Base-by-base conservation (phyloP, 2,888 invertebrate species). In the Gastracanthus pulcherrimus region DNA sequence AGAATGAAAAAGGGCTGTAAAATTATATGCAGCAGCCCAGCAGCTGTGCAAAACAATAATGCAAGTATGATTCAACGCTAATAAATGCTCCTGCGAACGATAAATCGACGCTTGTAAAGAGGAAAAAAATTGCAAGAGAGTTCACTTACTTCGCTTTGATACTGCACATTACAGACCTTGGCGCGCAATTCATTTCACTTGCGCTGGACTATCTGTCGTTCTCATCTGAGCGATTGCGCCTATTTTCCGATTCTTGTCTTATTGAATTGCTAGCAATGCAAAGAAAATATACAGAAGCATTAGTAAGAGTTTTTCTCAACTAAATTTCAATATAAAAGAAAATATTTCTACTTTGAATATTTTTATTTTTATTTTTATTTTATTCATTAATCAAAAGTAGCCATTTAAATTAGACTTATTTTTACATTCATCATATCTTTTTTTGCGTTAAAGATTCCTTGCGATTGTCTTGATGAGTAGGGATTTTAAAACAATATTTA, bases 231-330 rank as follows among this genome's bases (percentile, higher is more conserved):
- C 45, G 45, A 69, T 69, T 69, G 45, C 31, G 45, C 29, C 45
- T 69, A 69, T 69, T 69, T 48, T 26, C 38, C 31, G 67, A 69
- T 69, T 69, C 48, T 45, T 48, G n/a, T 45, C n/a, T 69, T 69
- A 69, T 69, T 48, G 45, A 69, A 69, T 69, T 31, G 45, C 48
- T 4, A 5, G n/a, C n/a, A 7, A 34, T 19, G 26, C 6, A 11
- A 9, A 11, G 55, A 23, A 23, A 55, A 23, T 23, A 5, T 11
- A 9, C 2, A 23, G 1, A 16, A 41, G 7, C 16, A 13, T 2
- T 13, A 16, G 45, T 41, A 16, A 13, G n/a, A n/a, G n/a, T n/a
- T n/a, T n/a, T n/a, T n/a, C n/a, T n/a, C n/a, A n/a, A n/a, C n/a
- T n/a, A n/a, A n/a, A n/a, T n/a, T n/a, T n/a, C n/a, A n/a, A n/a